A percentile compares a stretch with the other conserved stretches of the same genome.
Conservation (phyloP, 2,888 invertebrate genomes). For the Tenthredo amoena region DNA sequence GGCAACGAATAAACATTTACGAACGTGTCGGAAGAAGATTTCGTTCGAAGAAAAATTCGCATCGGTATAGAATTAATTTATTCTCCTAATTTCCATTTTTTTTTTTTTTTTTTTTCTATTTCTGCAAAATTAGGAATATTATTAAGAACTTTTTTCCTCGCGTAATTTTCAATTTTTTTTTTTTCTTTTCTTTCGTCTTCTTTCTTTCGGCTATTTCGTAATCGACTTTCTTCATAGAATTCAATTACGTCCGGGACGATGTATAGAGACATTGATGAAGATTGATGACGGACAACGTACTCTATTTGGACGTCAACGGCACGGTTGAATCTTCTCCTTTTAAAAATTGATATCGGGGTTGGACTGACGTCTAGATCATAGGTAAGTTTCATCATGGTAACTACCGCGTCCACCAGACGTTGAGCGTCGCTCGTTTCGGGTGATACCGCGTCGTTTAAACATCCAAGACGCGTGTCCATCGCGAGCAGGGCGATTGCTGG, state of each 20-base stretch:
- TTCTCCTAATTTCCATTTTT: neutral
- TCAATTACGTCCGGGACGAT: constrained; percentile 12
- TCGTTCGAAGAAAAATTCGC: neutral
- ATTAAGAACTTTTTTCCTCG: neutral
- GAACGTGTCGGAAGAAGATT: neutral
- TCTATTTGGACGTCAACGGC: constrained; percentile 49
- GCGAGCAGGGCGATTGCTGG: constrained; percentile 34
- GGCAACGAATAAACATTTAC: neutral
- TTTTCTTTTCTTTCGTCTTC: neutral
- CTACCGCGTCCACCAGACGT: constrained; percentile 24
- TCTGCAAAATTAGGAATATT: neutral
- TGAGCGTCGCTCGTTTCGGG: neutral
- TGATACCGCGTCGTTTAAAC: constrained; percentile 65
- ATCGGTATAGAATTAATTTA: neutral
- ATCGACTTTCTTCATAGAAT: neutral
- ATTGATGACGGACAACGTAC: constrained; percentile 32
- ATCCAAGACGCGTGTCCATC: constrained; percentile 65
- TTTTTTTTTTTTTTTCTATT: neutral
- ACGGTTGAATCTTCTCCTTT: constrained; percentile 31
- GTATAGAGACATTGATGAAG: neutral
- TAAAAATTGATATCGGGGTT: constrained; percentile 22
- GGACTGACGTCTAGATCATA: constrained; percentile 27
- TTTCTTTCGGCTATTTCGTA: neutral
- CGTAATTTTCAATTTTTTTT: neutral
- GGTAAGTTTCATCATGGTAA: constrained; percentile 45